Evolutionary conservation across 2,888 invertebrate genomes (phyloP).

Genomic region (Podotricha telesiphe): DNA sequence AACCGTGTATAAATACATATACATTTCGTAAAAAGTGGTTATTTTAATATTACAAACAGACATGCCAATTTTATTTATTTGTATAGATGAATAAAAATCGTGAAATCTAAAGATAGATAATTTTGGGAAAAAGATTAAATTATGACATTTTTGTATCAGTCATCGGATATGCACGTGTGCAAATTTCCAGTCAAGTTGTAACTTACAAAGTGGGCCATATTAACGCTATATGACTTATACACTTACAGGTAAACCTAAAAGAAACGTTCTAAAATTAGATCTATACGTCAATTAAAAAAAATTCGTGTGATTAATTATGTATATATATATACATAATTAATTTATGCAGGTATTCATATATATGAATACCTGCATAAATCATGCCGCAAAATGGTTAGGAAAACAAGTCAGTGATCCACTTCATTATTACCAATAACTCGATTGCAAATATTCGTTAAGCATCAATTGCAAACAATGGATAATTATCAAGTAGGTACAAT

Average conservation of each 20-base stretch:
- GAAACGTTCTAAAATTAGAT: background rate
- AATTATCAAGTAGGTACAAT: conserved; percentile 7
- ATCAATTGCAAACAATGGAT: conserved; percentile 19
- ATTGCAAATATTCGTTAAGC: conserved; percentile 8
- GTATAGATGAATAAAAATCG: no score
- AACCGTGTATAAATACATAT: no score
- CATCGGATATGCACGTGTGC: background rate
- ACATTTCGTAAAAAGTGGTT: no score
- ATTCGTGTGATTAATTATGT: background rate
- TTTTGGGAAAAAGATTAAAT: no score
- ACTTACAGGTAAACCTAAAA: background rate
- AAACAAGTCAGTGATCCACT: conserved; percentile 18
- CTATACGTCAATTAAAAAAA: background rate
- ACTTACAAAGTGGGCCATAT: background rate
- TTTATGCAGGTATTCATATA: no score
- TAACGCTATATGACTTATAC: background rate
- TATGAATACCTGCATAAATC: background rate
- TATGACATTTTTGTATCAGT: background rate
- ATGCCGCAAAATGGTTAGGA: background rate
- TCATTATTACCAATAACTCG: conserved; percentile 10
- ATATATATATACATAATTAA: no score
- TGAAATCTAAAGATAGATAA: no score
- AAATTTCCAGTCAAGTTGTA: background rate
- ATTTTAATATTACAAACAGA: no score
- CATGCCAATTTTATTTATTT: no score